Evolutionary conservation across 2,113 vertebrate genomes (phyloP).

Genomic region (Furnarius figulus): DNA sequence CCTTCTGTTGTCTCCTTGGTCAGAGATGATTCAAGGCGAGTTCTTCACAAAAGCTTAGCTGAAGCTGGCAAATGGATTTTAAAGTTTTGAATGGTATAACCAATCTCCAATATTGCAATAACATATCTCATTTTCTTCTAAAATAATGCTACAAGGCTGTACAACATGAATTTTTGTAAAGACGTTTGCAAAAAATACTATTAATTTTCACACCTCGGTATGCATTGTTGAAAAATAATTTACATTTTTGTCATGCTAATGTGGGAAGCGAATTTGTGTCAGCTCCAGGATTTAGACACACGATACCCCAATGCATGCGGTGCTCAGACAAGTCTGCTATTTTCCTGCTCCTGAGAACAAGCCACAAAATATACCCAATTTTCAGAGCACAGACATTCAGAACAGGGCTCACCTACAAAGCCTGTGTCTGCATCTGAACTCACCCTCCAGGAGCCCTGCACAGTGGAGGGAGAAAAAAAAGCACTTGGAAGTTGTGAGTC

Average conservation of each 20-base stretch:
- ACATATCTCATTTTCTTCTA: background rate
- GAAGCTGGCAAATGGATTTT: background rate
- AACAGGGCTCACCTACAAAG: background rate
- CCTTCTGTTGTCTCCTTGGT: background rate
- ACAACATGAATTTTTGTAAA: background rate
- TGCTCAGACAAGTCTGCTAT: background rate
- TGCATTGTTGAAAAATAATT: background rate
- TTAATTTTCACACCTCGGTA: background rate
- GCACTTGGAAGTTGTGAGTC: constrained; percentile 13
- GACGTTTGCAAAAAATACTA: background rate
- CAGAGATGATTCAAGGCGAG: background rate
- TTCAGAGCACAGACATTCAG: background rate
- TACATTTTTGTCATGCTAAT: background rate
- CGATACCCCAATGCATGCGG: background rate
- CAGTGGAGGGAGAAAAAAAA: background rate
- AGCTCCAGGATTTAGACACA: background rate
- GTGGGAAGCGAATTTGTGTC: background rate
- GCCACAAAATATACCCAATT: background rate
- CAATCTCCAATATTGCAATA: background rate
- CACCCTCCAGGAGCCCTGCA: background rate
- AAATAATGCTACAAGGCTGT: background rate
- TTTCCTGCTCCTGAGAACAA: background rate
- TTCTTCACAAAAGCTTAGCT: background rate
- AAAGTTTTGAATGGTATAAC: background rate
- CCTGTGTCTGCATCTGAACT: background rate